These are phyloP conservation scores for Centropus bengalensis DNA, from an alignment of 2,113 vertebrate genomes.

Conservation along the genomic window DNA sequence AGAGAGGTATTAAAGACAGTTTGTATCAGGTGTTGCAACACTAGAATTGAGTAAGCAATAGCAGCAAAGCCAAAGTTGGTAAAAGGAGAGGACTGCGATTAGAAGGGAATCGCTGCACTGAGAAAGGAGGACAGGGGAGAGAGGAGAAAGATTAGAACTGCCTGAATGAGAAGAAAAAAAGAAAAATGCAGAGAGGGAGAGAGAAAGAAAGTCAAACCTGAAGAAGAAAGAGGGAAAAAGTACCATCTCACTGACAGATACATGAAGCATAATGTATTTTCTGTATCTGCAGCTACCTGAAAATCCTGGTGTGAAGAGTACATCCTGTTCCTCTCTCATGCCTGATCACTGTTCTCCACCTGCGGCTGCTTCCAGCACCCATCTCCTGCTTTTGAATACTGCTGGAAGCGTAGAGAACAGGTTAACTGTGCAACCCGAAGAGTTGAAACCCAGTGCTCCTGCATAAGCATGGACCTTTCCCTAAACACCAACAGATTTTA, in stretches of 20 bases:
- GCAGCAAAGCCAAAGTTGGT: fast-evolving
- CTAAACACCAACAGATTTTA: background rate
- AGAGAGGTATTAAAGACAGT: background rate
- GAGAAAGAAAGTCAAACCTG: background rate
- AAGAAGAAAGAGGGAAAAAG: background rate
- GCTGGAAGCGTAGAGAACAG: background rate
- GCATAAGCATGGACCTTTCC: background rate
- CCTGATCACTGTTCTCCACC: background rate
- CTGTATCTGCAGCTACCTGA: background rate
- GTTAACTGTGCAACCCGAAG: background rate
- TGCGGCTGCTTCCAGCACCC: background rate
- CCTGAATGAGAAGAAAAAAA: background rate
- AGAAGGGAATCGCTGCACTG: background rate
- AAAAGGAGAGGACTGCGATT: background rate
- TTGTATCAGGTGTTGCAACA: background rate
- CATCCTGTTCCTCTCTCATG: fast-evolving
- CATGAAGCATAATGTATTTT: background rate
- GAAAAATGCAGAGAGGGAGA: background rate
- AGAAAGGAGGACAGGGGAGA: background rate
- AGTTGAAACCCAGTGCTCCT: fast-evolving
- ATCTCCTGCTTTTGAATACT: background rate
- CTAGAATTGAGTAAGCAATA: background rate
- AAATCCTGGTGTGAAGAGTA: background rate
- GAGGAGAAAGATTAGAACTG: background rate
- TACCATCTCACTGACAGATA: background rate